phyloP scores from a whole-genome alignment of 2,888 invertebrate genomes.

The Apamea sordens region DNA sequence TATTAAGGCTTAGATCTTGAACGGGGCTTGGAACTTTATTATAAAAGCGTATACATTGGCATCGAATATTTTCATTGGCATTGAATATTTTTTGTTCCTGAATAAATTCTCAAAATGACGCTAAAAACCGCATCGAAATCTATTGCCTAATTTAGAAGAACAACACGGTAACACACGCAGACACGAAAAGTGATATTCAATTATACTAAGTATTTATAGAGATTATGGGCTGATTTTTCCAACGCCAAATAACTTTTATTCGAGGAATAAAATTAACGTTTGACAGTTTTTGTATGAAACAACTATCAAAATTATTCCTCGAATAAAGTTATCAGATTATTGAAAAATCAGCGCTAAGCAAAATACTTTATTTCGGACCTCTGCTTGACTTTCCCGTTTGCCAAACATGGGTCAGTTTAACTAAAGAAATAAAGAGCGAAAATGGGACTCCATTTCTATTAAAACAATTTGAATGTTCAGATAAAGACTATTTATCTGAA shows the following conservation, averaged over 20 bases:
- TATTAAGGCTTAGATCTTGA: no score
- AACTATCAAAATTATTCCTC: no score
- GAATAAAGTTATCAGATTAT: no score
- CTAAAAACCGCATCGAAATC: not conserved
- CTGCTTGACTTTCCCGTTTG: not conserved
- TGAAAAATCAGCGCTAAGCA: no score
- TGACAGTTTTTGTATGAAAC: no score
- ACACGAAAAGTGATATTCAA: not conserved
- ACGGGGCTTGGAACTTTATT: no score
- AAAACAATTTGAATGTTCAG: not conserved
- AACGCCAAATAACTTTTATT: not conserved
- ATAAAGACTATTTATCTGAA: not conserved
- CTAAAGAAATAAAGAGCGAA: not conserved
- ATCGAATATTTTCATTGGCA: no score
- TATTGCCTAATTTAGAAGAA: no score
- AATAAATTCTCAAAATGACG: not conserved
- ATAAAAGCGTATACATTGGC: no score
- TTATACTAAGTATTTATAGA: no score
- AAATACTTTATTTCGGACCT: not conserved
- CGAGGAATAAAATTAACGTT: no score
- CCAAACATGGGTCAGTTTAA: not conserved
- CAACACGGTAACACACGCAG: not conserved
- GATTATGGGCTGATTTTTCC: no score
- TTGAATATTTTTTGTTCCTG: not conserved
- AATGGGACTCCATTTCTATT: not conserved